Percentiles rank a stretch among this genome's conserved stretches.
Evolutionary conservation across 2,888 invertebrate genomes (phyloP).

Genomic region (Standfussiana lucernea): DNA sequence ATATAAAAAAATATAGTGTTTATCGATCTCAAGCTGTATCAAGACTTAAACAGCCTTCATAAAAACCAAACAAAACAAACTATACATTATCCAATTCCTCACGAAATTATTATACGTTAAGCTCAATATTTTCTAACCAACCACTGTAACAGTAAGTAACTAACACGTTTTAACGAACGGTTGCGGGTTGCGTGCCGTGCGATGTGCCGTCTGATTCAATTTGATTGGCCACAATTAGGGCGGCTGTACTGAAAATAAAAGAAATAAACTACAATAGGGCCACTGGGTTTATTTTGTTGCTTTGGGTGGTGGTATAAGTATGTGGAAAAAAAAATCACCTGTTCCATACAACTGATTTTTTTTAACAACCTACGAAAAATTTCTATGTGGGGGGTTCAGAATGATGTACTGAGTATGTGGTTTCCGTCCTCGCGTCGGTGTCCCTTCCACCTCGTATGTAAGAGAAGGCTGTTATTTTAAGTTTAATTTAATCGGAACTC

Average conservation of each 20-base stretch:
- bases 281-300: constrained; percentile 19
- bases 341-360: too few species aligned
- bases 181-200: constrained; percentile 57
- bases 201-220: constrained; percentile 67
- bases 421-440: too few species aligned
- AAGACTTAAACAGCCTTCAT: too few species aligned
- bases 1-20: too few species aligned
- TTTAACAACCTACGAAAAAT: too few species aligned
- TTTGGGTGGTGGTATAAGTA: constrained; percentile 2
- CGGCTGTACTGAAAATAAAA: constrained; percentile 57
- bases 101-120: constrained; percentile 35
- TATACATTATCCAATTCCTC: constrained; percentile 34
- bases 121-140: constrained; percentile 28
- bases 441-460: too few species aligned
- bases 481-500: background rate
- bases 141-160: constrained; percentile 29
- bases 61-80: constrained; percentile 26
- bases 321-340: too few species aligned
- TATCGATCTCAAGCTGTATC: background rate
- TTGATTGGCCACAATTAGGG: constrained; percentile 68
- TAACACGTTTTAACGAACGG: constrained; percentile 55
- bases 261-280: constrained; percentile 41
- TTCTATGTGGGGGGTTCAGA: too few species aligned
- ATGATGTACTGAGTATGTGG: too few species aligned
- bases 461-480: too few species aligned